These are phyloP conservation scores for Endomychus coccineus DNA, from an alignment of 2,888 invertebrate species.

Conservation along the genomic window DNA sequence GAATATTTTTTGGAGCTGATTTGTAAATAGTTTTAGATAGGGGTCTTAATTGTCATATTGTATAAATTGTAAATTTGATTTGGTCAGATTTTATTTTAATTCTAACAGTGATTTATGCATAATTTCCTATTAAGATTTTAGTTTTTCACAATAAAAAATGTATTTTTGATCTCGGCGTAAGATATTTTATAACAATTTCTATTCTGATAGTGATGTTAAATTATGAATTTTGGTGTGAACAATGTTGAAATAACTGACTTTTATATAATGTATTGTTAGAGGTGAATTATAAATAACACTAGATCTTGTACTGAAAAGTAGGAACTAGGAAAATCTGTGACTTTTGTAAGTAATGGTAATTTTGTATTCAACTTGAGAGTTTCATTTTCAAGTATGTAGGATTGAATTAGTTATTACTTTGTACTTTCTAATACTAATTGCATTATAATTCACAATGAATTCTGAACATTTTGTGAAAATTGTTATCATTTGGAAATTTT, in stretches of 20 bases:
- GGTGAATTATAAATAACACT: constrained; percentile 22
- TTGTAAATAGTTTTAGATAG: constrained; percentile 33
- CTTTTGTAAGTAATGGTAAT: constrained; percentile 24
- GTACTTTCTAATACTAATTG: too few species aligned
- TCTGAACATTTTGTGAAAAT: too few species aligned
- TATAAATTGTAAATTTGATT: constrained; percentile 15
- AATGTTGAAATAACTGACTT: constrained; percentile 11
- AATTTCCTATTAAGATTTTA: too few species aligned
- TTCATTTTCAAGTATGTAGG: too few species aligned
- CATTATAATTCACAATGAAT: too few species aligned
- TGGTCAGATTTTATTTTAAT: constrained; percentile 10
- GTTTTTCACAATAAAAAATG: too few species aligned
- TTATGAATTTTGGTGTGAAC: constrained; percentile 7
- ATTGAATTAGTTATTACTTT: too few species aligned
- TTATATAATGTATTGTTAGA: constrained; percentile 17
- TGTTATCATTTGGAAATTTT: too few species aligned
- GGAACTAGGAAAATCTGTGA: constrained; percentile 25
- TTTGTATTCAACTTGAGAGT: too few species aligned
- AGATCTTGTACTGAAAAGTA: constrained; percentile 27
- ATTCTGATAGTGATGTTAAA: constrained; percentile 6
- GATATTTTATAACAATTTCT: constrained; percentile 3
- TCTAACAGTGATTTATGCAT: too few species aligned
- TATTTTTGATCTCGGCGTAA: constrained; percentile 12
- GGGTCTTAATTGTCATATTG: constrained; percentile 17
- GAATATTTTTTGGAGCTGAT: constrained; percentile 17